Conservation (phyloP, 53 echinoderm and acorn worm genomes). For the Luidia sarsii region DNA sequence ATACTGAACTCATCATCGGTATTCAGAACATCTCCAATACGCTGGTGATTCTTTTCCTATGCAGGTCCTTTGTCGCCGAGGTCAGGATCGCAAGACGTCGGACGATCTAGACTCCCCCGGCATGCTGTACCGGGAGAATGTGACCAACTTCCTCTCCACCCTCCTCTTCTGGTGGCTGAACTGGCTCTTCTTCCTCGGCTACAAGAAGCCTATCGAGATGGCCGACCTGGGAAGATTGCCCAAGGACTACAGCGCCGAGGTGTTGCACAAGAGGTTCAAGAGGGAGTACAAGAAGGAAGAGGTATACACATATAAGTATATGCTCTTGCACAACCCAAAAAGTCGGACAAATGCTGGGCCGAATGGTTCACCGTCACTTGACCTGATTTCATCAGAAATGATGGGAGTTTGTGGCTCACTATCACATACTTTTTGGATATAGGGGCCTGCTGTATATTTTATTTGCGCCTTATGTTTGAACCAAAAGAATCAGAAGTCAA, state of each 20-base stretch:
- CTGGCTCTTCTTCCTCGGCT: constrained; percentile 67
- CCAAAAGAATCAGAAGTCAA: too few relatives aligned
- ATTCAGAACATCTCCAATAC: too few relatives aligned
- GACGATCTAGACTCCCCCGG: constrained; percentile 7
- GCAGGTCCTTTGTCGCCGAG: neutral
- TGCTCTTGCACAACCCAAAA: too few relatives aligned
- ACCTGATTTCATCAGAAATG: too few relatives aligned
- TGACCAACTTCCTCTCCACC: constrained; percentile 51
- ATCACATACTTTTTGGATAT: too few relatives aligned
- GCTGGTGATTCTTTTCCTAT: too few relatives aligned
- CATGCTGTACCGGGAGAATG: constrained; percentile 11
- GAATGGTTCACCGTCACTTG: too few relatives aligned
- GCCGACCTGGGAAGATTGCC: constrained; percentile 64
- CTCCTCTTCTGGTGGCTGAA: constrained; percentile 73
- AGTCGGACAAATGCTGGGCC: too few relatives aligned
- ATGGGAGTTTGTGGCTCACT: too few relatives aligned
- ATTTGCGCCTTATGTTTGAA: too few relatives aligned
- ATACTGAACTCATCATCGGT: too few relatives aligned
- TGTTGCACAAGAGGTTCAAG: constrained; percentile 41
- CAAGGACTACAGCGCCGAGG: constrained; percentile 12
- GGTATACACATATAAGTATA: constrained; percentile 32
- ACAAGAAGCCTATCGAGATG: constrained; percentile 53
- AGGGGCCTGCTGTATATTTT: too few relatives aligned
- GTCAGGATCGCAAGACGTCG: neutral
- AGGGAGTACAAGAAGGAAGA: constrained; percentile 43